Conservation (phyloP, 2,113 vertebrate genomes). For the Daboia siamensis region DNA sequence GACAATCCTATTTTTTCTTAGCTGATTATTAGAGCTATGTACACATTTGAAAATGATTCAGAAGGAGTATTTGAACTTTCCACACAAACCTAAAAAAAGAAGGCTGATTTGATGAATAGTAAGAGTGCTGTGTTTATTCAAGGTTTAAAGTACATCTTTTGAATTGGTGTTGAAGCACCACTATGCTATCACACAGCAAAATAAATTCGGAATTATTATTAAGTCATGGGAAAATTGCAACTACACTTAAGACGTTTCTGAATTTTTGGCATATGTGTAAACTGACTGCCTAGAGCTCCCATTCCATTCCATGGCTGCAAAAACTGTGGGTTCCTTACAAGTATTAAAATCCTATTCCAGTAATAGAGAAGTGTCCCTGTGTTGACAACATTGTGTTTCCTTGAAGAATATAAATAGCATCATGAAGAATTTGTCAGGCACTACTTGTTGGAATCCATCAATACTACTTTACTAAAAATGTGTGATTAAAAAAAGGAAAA, state of each 20-base stretch:
- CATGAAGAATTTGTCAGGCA: not conserved
- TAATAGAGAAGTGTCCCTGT: constrained; percentile 62
- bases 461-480: not conserved
- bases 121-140: not conserved
- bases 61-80: not conserved
- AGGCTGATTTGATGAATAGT: not conserved
- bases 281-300: constrained; percentile 41
- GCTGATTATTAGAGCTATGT: not conserved
- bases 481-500: not conserved
- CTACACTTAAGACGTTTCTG: not conserved
- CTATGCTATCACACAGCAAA: not conserved
- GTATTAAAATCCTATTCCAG: constrained; percentile 77
- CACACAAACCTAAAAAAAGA: not conserved
- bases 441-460: not conserved
- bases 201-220: not conserved
- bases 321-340: constrained; percentile 63
- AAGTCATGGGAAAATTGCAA: not conserved
- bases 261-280: not conserved
- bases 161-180: not conserved
- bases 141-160: not conserved
- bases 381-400: constrained; percentile 15
- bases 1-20: not conserved
- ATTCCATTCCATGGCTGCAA: constrained; percentile 49
- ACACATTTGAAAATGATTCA: not conserved
- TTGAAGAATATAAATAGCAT: constrained; percentile 24